Conservation (phyloP, 2,113 vertebrate species). For the Arothron firmamentum region DNA sequence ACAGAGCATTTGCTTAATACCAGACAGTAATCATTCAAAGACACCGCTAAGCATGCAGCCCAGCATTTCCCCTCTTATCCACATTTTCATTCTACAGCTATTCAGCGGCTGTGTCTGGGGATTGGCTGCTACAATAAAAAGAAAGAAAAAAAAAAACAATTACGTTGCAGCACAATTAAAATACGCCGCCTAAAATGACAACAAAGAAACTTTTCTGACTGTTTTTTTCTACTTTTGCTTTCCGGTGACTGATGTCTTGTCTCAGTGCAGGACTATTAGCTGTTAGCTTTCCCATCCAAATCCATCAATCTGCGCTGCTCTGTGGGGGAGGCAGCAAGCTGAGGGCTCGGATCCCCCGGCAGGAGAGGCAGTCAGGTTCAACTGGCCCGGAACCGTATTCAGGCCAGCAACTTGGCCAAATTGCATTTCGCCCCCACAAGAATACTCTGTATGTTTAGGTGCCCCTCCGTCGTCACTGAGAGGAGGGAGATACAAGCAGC, state of each 20-base stretch:
- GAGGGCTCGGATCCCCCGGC: too few species aligned
- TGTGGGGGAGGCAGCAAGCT: conserved; percentile 19
- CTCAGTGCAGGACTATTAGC: conserved; percentile 7
- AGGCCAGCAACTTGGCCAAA: conserved; percentile 2
- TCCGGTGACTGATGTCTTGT: conserved; percentile 14
- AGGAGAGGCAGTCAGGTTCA: conserved; percentile 1
- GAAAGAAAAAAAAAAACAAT: conserved; percentile 39
- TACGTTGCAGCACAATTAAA: conserved; percentile 20
- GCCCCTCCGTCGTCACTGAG: conserved; percentile 33
- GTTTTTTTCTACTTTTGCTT: not conserved
- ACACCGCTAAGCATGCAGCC: conserved; percentile 43
- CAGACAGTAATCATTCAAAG: conserved; percentile 56
- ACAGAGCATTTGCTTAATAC: conserved; percentile 56
- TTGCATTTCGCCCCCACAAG: not conserved
- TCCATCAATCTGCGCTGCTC: conserved; percentile 4
- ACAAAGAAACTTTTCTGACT: not conserved
- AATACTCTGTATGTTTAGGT: conserved; percentile 37
- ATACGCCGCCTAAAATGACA: conserved; percentile 11
- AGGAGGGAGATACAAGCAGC: conserved; percentile 24
- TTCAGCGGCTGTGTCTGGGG: conserved; percentile 5
- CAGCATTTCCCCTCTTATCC: conserved; percentile 20
- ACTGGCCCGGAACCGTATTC: conserved; percentile 7
- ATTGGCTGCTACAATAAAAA: not conserved
- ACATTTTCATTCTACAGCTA: conserved; percentile 39
- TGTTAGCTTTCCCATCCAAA: conserved; percentile 25